phyloP scores from a whole-genome alignment of 2,113 vertebrate genomes.

The Typhlomys cinereus region DNA sequence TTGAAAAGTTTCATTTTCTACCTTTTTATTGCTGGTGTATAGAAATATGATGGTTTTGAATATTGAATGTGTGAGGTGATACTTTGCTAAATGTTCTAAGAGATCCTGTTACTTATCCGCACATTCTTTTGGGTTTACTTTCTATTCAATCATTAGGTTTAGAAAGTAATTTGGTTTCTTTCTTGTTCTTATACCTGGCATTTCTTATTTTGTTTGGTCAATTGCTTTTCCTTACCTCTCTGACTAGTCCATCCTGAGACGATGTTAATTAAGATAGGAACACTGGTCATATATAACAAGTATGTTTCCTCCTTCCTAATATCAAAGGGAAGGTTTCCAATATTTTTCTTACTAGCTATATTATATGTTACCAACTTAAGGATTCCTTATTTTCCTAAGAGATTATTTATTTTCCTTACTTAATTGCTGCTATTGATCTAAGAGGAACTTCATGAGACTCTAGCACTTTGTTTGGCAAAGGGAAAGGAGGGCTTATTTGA shows the following conservation, averaged over 20 bases:
- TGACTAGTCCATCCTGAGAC: neutral
- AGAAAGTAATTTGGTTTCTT: neutral
- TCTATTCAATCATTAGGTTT: neutral
- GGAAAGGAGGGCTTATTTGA: neutral
- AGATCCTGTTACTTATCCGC: neutral
- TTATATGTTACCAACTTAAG: neutral
- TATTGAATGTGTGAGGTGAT: neutral
- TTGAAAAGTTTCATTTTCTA: neutral
- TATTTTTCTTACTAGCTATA: neutral
- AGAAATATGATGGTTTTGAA: neutral
- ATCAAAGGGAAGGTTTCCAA: neutral
- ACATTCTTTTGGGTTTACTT: neutral
- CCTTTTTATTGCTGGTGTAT: neutral
- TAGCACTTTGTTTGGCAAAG: neutral
- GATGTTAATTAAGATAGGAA: neutral
- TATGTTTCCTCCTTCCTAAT: neutral
- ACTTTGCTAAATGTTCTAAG: neutral
- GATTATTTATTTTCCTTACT: neutral
- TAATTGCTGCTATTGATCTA: neutral
- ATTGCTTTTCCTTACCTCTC: neutral
- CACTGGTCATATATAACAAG: too few species aligned
- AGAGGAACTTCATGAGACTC: neutral
- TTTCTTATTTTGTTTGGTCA: neutral
- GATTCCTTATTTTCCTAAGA: neutral
- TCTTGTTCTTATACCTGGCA: neutral